These are phyloP conservation scores for Heliconius himera DNA, from an alignment of 1,140 invertebrate species.

Conservation along the genomic window DNA sequence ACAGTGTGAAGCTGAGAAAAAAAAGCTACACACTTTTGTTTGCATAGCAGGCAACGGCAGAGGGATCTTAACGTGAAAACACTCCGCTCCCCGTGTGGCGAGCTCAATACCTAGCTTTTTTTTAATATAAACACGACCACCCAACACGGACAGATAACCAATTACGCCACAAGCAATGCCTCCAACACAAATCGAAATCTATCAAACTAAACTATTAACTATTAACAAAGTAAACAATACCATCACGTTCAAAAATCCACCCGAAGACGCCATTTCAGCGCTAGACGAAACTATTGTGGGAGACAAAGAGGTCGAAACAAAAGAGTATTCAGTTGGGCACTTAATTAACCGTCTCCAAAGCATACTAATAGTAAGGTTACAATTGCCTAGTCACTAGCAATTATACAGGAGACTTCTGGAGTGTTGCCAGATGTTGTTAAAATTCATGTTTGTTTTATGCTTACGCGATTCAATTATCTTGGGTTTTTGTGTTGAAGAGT, in stretches of 20 bases:
- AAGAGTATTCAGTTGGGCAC: conserved; percentile 39
- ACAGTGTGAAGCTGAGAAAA: too few species aligned
- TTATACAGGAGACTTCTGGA: conserved; percentile 42
- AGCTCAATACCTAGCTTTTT: too few species aligned
- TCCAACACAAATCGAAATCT: neutral
- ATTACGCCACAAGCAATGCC: neutral
- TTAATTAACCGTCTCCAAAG: conserved; percentile 50
- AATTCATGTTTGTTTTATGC: conserved; percentile 44
- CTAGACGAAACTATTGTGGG: conserved; percentile 18
- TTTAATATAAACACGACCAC: too few species aligned
- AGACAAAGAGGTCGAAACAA: conserved; percentile 26
- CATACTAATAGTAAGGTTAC: conserved; percentile 48
- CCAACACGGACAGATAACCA: too few species aligned
- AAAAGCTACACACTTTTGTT: too few species aligned
- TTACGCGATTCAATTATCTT: conserved; percentile 38
- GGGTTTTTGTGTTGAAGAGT: neutral
- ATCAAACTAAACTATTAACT: neutral
- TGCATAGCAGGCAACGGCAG: too few species aligned
- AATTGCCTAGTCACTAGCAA: conserved; percentile 45
- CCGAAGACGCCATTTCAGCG: conserved; percentile 4
- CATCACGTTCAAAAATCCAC: neutral
- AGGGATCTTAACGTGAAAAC: too few species aligned
- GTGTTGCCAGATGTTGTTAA: conserved; percentile 44
- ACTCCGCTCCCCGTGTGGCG: too few species aligned
- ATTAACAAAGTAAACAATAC: conserved; percentile 1